Conservation (phyloP, 2,888 invertebrate genomes). For the Drosophila robusta region DNA sequence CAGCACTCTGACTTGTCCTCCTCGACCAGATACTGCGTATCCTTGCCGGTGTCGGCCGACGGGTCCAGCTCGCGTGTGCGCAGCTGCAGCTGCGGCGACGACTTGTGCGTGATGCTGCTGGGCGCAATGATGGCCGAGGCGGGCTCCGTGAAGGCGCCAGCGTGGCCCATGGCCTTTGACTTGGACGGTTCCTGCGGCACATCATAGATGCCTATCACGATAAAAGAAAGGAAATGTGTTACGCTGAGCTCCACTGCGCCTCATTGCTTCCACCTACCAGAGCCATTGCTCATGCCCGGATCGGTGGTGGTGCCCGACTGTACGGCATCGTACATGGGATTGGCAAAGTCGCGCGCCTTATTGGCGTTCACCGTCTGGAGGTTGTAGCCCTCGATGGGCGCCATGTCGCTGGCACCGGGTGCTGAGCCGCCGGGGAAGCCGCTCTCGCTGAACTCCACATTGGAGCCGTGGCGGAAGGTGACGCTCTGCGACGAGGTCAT, state of each 20-base stretch:
- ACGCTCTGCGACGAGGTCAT: conserved; percentile 95
- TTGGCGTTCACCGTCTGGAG: conserved; percentile 90
- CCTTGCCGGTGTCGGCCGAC: conserved; percentile 93
- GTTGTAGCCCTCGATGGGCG: conserved; percentile 91
- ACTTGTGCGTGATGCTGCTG: conserved; percentile 92
- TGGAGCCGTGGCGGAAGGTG: conserved; percentile 96
- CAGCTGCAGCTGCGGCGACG: conserved; percentile 90
- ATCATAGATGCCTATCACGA: conserved; percentile 90
- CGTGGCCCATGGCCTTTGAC: conserved; percentile 86
- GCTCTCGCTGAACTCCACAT: conserved; percentile 92
- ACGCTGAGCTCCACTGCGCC: no score
- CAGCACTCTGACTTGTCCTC: conserved; percentile 91
- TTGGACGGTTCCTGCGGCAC: conserved; percentile 91
- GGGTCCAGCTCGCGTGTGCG: conserved; percentile 93
- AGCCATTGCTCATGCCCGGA: conserved; percentile 87
- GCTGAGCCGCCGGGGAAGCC: conserved; percentile 86
- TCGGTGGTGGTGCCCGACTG: conserved; percentile 87
- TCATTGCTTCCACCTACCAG: conserved; percentile 83
- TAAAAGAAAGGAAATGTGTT: no score
- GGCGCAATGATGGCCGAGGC: conserved; percentile 92
- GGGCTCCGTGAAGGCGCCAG: conserved; percentile 86
- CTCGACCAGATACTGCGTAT: conserved; percentile 95
- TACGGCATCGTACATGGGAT: conserved; percentile 98
- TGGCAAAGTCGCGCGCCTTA: conserved; percentile 96
- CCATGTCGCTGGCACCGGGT: conserved; percentile 79